Percentiles rank a stretch among this genome's conserved stretches.
Conservation (phyloP, 1,140 invertebrate species). For the Pseudomyrmex sp. region DNA sequence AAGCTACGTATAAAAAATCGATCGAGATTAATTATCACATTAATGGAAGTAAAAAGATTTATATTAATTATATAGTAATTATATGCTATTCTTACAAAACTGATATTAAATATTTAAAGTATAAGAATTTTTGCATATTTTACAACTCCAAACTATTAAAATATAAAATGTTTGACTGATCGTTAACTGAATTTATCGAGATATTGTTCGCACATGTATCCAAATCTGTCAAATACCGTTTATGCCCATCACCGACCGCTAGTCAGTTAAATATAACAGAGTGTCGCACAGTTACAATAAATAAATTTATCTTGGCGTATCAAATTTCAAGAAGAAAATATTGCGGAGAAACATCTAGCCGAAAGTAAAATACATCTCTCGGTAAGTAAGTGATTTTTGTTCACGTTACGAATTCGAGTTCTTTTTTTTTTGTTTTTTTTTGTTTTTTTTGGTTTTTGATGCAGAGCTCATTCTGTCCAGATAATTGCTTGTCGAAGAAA, state of each 20-base stretch:
- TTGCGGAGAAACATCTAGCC: slow-evolving; percentile 22
- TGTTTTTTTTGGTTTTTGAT: slow-evolving; percentile 68
- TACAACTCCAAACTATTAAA: neutral
- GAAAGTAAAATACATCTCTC: slow-evolving; percentile 54
- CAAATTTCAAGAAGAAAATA: slow-evolving; percentile 52
- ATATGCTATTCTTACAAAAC: slow-evolving; percentile 11
- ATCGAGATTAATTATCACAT: slow-evolving; percentile 37
- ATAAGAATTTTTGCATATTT: too few relatives aligned
- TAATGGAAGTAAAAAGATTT: slow-evolving; percentile 37
- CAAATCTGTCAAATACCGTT: slow-evolving; percentile 36
- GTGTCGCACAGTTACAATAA: slow-evolving; percentile 47
- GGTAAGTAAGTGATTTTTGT: slow-evolving; percentile 16
- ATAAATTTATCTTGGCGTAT: slow-evolving; percentile 58
- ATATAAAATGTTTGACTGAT: neutral
- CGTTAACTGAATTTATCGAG: neutral
- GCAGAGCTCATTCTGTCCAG: slow-evolving; percentile 75
- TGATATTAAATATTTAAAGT: neutral
- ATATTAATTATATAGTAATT: slow-evolving; percentile 14
- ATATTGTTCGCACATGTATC: slow-evolving; percentile 52
- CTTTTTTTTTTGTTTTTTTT: slow-evolving; percentile 49
- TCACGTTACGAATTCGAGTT: slow-evolving; percentile 43
- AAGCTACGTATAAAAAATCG: neutral
- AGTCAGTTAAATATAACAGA: slow-evolving; percentile 56
- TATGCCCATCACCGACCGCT: slow-evolving; percentile 46
- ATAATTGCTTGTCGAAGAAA: slow-evolving; percentile 72